A percentile compares a stretch with the other conserved stretches of the same genome.
These are phyloP conservation scores for Falco punctatus DNA, from an alignment of 2,113 vertebrate species.

Conservation along the genomic window DNA sequence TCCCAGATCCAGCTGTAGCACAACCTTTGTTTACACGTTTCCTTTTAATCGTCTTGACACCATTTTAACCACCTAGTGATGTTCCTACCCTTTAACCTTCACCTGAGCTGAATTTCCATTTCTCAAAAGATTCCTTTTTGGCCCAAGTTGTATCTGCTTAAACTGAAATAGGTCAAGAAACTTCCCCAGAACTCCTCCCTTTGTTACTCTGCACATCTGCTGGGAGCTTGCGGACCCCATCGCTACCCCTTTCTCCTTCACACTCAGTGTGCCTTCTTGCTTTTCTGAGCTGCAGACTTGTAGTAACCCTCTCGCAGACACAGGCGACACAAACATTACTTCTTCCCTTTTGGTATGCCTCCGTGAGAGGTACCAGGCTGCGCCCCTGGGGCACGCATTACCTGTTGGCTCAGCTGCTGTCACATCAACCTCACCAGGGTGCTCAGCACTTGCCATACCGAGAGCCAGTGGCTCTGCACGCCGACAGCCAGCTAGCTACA, in stretches of 20 bases:
- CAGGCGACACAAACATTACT: neutral
- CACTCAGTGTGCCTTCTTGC: accelerated
- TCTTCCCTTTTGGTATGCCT: neutral
- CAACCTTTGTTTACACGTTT: neutral
- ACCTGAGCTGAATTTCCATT: neutral
- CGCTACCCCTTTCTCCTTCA: neutral
- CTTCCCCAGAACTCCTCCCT: neutral
- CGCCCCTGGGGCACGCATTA: neutral
- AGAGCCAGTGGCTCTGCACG: accelerated
- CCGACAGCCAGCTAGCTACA: neutral
- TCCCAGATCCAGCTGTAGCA: neutral
- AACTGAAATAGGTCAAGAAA: neutral
- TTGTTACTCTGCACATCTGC: neutral
- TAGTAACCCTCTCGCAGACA: neutral
- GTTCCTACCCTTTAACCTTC: neutral
- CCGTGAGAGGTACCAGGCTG: neutral
- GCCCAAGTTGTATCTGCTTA: neutral
- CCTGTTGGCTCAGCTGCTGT: neutral
- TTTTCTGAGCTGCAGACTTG: neutral
- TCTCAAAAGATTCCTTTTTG: neutral
- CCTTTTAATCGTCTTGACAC: neutral
- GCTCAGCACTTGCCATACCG: neutral
- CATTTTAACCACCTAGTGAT: neutral
- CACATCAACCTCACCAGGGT: neutral
- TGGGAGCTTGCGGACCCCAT: neutral